Evolutionary conservation across 2,888 invertebrate genomes (phyloP), one percentile per base, ranked within the genome.

Genomic region (Apodemia zela): DNA sequence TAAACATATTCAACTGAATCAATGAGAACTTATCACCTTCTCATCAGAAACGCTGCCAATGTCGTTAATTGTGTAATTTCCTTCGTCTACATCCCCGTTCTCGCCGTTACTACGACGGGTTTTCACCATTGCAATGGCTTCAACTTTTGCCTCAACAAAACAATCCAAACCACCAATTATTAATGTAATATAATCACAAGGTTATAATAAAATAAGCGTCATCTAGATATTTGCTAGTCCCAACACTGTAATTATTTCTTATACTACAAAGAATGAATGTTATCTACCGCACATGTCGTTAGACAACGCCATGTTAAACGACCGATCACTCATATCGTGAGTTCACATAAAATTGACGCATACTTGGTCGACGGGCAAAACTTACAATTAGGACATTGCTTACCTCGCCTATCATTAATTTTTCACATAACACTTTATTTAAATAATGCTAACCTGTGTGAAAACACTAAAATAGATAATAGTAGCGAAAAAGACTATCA

Each of bases 21-120:
- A 79, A 74, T 80, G 75, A 75, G 74, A 76, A 78, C 73, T 71
- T 69, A 77, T 90, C 89, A 91, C 89, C 91, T 92, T 92, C 81
- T 90, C 92, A 73, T 89, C 89, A 71, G 87, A 87, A 70, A 89
- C 84, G 82, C 87, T 89, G 79, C 85, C 87, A 77, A 81, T 85
- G 79, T 88, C 89, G 86, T 89, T 89, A 73, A 85, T 76, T 74
- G 84, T 81, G 75, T 86, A 85, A 85, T 86, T 88, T 76, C 83
- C 87, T 75, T 92, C 91, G 72, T 90, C 89, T 77, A 87, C 84
- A 78, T 91, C 91, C 78, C 90, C 91, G 74, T 89, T 89, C 80
- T 90, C 91, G 79, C 90, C 90, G 75, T 90, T 89, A 84, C 92
- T 92, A 78, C 92, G 91, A 75, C 92, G 89, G 80, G 92, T 92